Conservation (phyloP, 1,140 invertebrate genomes). For the Nixonia krombeini region DNA sequence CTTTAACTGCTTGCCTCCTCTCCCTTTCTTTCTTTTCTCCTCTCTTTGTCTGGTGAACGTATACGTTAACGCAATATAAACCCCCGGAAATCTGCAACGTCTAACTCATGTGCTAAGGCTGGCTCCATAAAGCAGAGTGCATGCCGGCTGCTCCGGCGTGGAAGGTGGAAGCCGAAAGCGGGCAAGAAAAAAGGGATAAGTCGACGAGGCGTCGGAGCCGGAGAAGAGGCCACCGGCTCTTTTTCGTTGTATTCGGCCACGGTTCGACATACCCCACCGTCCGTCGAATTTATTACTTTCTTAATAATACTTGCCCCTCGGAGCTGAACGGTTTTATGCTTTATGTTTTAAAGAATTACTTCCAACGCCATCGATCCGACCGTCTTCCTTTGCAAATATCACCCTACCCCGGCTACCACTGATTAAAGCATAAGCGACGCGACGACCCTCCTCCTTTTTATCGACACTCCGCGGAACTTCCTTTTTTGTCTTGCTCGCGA, state of each 20-base stretch:
- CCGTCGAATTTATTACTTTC: slow-evolving; percentile 6
- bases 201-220: slow-evolving; percentile 16
- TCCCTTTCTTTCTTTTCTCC: no score
- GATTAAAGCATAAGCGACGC: no score
- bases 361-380: neutral
- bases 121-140: slow-evolving; percentile 10
- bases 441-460: no score
- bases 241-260: neutral
- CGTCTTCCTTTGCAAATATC: no score
- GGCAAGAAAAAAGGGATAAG: slow-evolving; percentile 6
- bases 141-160: slow-evolving; percentile 3
- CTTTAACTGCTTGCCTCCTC: no score
- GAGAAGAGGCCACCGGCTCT: neutral
- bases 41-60: no score
- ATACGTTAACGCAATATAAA: slow-evolving; percentile 46
- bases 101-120: slow-evolving; percentile 30
- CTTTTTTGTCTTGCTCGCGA: no score
- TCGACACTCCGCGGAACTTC: no score
- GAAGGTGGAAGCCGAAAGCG: neutral
- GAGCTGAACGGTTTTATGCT: neutral
- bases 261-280: neutral
- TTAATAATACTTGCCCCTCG: neutral
- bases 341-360: neutral
- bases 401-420: no score
- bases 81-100: slow-evolving; percentile 45